Evolutionary conservation across 2,797 vertebrate genomes (phyloP), one percentile per base, ranked within the genome.

Genomic region (Eulemur coronatus): DNA sequence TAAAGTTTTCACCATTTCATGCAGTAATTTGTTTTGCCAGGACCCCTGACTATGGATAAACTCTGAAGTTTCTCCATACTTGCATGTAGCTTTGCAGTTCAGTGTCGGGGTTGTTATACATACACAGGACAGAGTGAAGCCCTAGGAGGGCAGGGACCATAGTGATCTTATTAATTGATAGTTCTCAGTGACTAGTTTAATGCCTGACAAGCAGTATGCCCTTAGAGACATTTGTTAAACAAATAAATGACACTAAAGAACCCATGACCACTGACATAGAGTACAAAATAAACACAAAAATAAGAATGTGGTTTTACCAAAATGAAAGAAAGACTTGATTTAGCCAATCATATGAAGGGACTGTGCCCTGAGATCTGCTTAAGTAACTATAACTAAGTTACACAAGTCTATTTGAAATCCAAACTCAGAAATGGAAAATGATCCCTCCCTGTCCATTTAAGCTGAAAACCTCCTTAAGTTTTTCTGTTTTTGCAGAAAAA

Each of bases 301-400:
- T 78, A 75, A 75, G 38, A 87, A 76, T 17, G 15, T 35, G 26
- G 4, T 79, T 91, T 95, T 94, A 82, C 26, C 80, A 96, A 82
- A 92, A 63, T n/a, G 59, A 84, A 72, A 72, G 55, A 30, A 69
- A 96, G 91, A 26, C 67, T 50, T 50, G 15, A 35, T 57, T 59
- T 79, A 15, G 55, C 63, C 70, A 55, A 17, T 82, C 52, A 30
- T 48, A 20, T 7, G 18, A 95, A 55, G 35, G 35, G 69, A 28
- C 24, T 5, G 3, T 50, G 22, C 5, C 38, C 38, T 41, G 20
- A 35, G 61, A 79, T 38, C 35, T 26, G 63, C 14, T n/a, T 63
- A 41, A 80, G 13, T 26, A 59, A 28, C 17, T 33, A 7, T 50
- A 73, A 33, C 24, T 15, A 48, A 76, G 26, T 46, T 57, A 30